These are phyloP conservation scores for Bufotes viridis DNA, from an alignment of 2,797 vertebrate species.

Conservation along the genomic window DNA sequence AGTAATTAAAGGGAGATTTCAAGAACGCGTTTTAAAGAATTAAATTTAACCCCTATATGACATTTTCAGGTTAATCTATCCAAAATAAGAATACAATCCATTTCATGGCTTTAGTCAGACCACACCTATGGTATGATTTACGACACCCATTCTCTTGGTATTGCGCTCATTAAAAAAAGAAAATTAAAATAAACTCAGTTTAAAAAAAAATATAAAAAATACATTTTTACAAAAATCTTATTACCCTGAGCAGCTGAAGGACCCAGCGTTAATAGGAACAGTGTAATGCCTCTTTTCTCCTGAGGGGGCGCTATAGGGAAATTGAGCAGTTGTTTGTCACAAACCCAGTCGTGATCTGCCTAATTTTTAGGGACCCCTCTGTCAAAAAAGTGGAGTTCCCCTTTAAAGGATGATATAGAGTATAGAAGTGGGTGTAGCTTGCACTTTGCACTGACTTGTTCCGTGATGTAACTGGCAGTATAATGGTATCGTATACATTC, in stretches of 20 bases:
- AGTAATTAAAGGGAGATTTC: not conserved
- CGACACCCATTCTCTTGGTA: not conserved
- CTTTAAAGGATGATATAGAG: too few relatives aligned
- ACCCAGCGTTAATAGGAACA: too few relatives aligned
- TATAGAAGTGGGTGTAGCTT: too few relatives aligned
- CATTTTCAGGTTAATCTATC: not conserved
- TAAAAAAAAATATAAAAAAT: too few relatives aligned
- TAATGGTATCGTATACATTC: not conserved
- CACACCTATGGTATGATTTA: slow-evolving; percentile 3
- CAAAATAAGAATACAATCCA: not conserved
- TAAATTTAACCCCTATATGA: not conserved
- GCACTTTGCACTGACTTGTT: too few relatives aligned
- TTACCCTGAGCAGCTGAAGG: too few relatives aligned
- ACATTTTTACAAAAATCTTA: too few relatives aligned
- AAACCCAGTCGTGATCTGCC: too few relatives aligned
- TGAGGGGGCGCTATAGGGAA: not conserved
- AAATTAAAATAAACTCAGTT: too few relatives aligned
- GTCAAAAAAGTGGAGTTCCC: too few relatives aligned
- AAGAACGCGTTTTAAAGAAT: not conserved
- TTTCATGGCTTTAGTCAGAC: not conserved
- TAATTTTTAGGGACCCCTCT: too few relatives aligned
- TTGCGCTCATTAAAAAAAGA: not conserved
- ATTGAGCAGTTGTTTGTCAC: not conserved
- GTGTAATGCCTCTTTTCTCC: not conserved
- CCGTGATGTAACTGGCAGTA: too few relatives aligned